Conservation (phyloP, 2,113 vertebrate genomes). For the Sebastes schlegelii region DNA sequence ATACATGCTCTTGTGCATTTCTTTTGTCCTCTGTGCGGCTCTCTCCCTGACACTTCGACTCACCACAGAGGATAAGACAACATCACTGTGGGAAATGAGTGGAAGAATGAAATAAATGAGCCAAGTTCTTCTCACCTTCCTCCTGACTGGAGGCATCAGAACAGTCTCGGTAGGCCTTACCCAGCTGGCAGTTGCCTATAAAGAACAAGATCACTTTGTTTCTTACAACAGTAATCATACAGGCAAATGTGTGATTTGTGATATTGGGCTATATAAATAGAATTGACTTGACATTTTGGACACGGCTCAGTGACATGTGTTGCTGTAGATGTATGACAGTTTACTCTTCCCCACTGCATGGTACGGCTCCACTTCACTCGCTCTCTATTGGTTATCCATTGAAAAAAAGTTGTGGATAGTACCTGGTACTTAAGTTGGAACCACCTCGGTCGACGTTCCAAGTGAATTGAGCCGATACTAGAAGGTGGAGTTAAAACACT, state of each 20-base stretch:
- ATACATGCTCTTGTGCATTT: neutral
- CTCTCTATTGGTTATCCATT: too few relatives aligned
- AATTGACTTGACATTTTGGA: neutral
- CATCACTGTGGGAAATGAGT: neutral
- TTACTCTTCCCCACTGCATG: too few relatives aligned
- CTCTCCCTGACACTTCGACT: neutral
- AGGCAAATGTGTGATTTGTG: neutral
- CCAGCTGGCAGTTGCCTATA: constrained; percentile 87
- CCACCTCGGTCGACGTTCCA: too few relatives aligned
- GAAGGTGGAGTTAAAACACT: too few relatives aligned
- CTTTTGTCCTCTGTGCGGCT: neutral
- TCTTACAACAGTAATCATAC: neutral
- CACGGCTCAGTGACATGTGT: neutral
- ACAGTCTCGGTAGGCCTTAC: constrained; percentile 89
- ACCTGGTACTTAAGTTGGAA: neutral
- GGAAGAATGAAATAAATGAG: neutral
- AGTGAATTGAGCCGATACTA: too few relatives aligned
- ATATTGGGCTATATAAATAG: neutral
- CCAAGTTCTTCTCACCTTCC: constrained; percentile 84
- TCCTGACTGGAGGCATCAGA: constrained; percentile 97
- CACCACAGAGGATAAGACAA: neutral
- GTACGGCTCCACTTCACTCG: too few relatives aligned
- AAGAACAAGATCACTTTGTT: constrained; percentile 36
- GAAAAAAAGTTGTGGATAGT: too few relatives aligned
- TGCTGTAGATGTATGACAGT: neutral